A percentile compares a stretch with the other conserved stretches of the same genome.
Conservation (phyloP, 2,797 vertebrate species). For the Anableps anableps region DNA sequence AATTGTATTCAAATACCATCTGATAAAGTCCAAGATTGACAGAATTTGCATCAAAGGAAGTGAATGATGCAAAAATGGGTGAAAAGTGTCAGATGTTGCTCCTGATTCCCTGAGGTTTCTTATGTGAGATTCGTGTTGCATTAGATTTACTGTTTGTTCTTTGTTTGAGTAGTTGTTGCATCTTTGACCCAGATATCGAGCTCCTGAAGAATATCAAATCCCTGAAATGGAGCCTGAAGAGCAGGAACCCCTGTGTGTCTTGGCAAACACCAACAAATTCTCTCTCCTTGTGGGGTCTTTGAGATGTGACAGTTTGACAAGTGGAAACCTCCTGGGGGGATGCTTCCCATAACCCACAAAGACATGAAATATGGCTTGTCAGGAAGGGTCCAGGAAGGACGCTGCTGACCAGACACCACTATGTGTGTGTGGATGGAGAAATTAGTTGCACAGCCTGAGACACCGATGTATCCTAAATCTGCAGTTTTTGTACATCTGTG, state of each 20-base stretch:
- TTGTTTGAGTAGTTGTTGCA: constrained; percentile 25
- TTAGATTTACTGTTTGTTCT: constrained; percentile 25
- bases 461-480: constrained; percentile 2
- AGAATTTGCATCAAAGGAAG: background rate
- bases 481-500: background rate
- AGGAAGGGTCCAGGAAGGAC: constrained; percentile 62
- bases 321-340: constrained; percentile 64
- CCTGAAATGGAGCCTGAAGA: constrained; percentile 46
- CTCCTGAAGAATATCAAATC: constrained; percentile 40
- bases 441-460: constrained; percentile 9
- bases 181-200: constrained; percentile 46
- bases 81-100: constrained; percentile 52
- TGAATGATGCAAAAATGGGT: background rate
- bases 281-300: constrained; percentile 60
- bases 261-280: constrained; percentile 73
- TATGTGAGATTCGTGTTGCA: constrained; percentile 19
- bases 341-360: constrained; percentile 60
- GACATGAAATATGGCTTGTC: constrained; percentile 78
- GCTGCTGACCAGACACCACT: constrained; percentile 33
- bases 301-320: constrained; percentile 74
- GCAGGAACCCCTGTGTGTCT: constrained; percentile 51
- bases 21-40: background rate
- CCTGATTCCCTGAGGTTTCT: constrained; percentile 27
- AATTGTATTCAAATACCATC: background rate
- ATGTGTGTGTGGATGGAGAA: background rate